Percentiles rank a stretch among this genome's conserved stretches.
phyloP scores from a whole-genome alignment of 2,113 vertebrate species.

The Aphyosemion australe region DNA sequence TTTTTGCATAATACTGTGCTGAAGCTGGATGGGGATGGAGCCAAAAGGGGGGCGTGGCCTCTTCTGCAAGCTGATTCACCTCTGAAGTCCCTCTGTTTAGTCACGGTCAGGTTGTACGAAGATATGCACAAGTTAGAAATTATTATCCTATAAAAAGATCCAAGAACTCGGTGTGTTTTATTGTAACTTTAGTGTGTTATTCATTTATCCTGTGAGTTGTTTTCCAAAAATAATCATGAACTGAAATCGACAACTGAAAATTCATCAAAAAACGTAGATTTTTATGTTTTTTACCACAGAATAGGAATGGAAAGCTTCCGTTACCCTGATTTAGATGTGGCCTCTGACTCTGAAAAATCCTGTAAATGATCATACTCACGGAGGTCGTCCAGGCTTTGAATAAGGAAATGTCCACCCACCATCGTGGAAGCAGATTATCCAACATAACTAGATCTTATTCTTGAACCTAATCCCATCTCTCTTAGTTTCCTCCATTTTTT shows the following conservation, averaged over 20 bases:
- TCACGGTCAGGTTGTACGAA: too few species aligned
- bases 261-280: too few species aligned
- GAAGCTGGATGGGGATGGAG: not conserved
- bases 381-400: constrained; percentile 45
- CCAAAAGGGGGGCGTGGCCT: not conserved
- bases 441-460: not conserved
- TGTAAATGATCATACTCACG: constrained; percentile 45
- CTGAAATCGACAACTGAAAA: too few species aligned
- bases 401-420: constrained; percentile 40
- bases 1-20: not conserved
- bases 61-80: not conserved
- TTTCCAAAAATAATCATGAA: too few species aligned
- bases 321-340: too few species aligned
- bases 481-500: not conserved
- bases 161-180: too few species aligned
- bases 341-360: not conserved
- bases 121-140: too few species aligned
- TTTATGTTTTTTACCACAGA: too few species aligned
- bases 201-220: too few species aligned
- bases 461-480: not conserved
- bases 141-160: too few species aligned
- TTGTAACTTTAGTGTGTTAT: too few species aligned
- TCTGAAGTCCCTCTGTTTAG: not conserved
- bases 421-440: constrained; percentile 2
- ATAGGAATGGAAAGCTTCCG: too few species aligned